Evolutionary conservation across 2,888 invertebrate genomes (phyloP).

Genomic region (Leistus spinibarbis): DNA sequence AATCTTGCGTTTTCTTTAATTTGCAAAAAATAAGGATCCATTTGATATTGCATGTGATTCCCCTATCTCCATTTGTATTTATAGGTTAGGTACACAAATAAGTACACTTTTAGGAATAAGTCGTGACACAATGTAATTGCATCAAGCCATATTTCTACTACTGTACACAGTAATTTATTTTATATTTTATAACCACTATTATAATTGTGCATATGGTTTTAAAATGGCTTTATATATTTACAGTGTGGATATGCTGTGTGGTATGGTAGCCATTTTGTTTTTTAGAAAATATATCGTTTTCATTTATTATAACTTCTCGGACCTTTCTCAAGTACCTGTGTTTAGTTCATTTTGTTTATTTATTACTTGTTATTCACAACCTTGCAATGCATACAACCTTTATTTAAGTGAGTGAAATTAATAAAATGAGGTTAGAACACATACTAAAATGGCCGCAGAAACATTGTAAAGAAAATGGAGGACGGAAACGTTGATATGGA

Average conservation of each 20-base stretch:
- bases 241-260: slow-evolving; percentile 14
- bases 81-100: not conserved
- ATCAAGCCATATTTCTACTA: not conserved
- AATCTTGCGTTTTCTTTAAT: too few species aligned
- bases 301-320: slow-evolving; percentile 13
- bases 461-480: not conserved
- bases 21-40: too few species aligned
- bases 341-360: not conserved
- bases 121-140: not conserved
- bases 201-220: slow-evolving; percentile 22
- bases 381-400: slow-evolving; percentile 11
- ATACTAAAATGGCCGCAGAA: not conserved
- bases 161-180: not conserved
- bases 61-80: not conserved
- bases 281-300: not conserved
- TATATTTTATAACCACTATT: not conserved
- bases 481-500: not conserved
- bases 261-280: slow-evolving; percentile 3
- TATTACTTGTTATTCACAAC: slow-evolving; percentile 15
- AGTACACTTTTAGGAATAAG: not conserved
- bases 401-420: not conserved
- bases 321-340: slow-evolving; percentile 13
- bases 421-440: not conserved
- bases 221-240: slow-evolving; percentile 9
- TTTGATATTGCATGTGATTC: not conserved